These are phyloP conservation scores for Coreius guichenoti DNA, from an alignment of 2,797 vertebrate species.

Conservation along the genomic window DNA sequence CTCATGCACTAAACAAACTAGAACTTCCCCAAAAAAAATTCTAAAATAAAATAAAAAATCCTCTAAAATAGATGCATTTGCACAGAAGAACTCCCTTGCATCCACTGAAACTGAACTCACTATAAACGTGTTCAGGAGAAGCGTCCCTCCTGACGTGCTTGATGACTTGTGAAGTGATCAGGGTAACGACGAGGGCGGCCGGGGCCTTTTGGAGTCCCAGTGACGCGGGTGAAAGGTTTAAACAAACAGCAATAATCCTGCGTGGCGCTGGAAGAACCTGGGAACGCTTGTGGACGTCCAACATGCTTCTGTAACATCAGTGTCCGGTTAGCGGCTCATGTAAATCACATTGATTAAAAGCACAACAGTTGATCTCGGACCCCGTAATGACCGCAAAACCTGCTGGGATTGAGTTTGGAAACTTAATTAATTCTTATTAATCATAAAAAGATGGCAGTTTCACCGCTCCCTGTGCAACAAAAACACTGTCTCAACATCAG, in stretches of 20 bases:
- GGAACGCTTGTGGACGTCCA: not conserved
- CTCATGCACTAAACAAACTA: not conserved
- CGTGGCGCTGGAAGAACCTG: constrained; percentile 13
- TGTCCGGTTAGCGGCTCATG: constrained; percentile 23
- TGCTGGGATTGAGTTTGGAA: not conserved
- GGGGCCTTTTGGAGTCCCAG: not conserved
- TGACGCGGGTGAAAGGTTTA: constrained; percentile 54
- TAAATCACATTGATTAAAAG: constrained; percentile 43
- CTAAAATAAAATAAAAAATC: not conserved
- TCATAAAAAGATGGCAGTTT: not conserved
- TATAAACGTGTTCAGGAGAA: not conserved
- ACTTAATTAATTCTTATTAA: not conserved
- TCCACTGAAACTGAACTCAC: not conserved
- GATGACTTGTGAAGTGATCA: constrained; percentile 65
- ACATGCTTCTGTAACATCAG: not conserved
- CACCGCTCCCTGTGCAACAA: not conserved
- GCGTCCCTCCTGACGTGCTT: constrained; percentile 34
- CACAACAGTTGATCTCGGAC: constrained; percentile 37
- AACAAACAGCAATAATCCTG: constrained; percentile 50
- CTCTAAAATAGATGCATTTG: not conserved
- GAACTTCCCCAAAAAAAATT: not conserved
- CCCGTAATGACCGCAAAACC: not conserved
- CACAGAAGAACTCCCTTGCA: not conserved
- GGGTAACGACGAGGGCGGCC: constrained; percentile 56
- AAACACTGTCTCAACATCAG: not conserved